Evolutionary conservation across 2,888 invertebrate species (phyloP).

Genomic region (Hedychridium roseum): DNA sequence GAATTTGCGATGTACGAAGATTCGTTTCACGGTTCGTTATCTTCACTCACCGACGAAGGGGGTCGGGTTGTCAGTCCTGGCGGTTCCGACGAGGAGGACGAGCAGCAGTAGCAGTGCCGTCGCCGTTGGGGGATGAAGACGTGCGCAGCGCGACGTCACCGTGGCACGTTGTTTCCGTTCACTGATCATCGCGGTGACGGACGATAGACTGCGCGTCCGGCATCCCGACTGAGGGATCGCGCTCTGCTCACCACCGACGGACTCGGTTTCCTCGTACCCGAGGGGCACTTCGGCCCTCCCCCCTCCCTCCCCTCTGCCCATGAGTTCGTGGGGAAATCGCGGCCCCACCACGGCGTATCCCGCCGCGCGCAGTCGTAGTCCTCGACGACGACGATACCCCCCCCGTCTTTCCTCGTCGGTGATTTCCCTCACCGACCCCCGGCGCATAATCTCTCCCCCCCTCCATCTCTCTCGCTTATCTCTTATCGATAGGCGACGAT

Average conservation of each 20-base stretch:
- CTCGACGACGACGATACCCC: constrained; percentile 2
- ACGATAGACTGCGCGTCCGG: constrained; percentile 59
- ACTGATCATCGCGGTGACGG: constrained; percentile 53
- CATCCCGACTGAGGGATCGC: constrained; percentile 61
- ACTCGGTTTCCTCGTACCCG: constrained; percentile 8
- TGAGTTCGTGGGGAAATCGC: no score
- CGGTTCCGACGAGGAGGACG: constrained; percentile 35
- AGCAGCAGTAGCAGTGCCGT: constrained; percentile 19
- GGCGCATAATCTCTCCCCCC: constrained; percentile 10
- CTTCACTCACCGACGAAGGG: constrained; percentile 33
- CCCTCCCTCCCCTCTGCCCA: constrained; percentile 10
- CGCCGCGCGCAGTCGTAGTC: constrained; percentile 37
- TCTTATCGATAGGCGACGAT: constrained; percentile 54
- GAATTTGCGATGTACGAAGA: no score
- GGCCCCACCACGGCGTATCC: constrained; percentile 11
- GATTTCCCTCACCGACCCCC: background rate
- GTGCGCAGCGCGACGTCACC: constrained; percentile 20
- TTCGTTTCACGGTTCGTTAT: background rate
- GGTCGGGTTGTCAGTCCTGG: constrained; percentile 29
- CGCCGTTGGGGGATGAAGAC: constrained; percentile 29
- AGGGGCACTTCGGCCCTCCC: constrained; percentile 2
- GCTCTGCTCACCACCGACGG: constrained; percentile 22
- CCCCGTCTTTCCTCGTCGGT: constrained; percentile 5
- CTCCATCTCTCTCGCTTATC: constrained; percentile 48
- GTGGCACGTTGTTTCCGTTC: constrained; percentile 39